Base-by-base conservation (phyloP, 2,113 vertebrate genomes). In the Plotosus lineatus region DNA sequence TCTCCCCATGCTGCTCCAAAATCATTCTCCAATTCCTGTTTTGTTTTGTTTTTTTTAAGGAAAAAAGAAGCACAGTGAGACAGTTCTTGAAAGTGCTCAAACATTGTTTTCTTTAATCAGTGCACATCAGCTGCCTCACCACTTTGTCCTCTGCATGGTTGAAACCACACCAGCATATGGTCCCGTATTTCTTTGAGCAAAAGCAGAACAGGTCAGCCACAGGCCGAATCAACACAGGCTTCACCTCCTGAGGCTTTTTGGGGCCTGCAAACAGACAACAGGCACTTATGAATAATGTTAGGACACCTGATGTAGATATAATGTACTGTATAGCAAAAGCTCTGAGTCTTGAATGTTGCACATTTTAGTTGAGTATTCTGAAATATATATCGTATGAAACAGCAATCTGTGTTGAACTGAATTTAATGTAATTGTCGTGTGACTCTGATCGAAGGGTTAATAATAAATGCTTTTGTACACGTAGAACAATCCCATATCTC, bases 171-270 rank as follows among this genome's bases (percentile, higher is more conserved):
- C 91, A 92, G 23, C 93, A 94, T 42, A 89, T 58, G 23, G 74
- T 81, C 88, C 90, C 93, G 78, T 89, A 94, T 73, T 90, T 91
- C 42, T 92, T 21, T 3, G 92, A 95, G 90, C 94, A 96, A 87
- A 94, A 95, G 82, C 93, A 95, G 82, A 93, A 92, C 11, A 90
- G 56, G 65, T 95, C 90, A 81, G 93, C 92, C 38, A 95, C 77
- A 0, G 94, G 93, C 21, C 91, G 91, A 81, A 95, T 92, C 81
- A 95, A 80, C n/a, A 84, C 60, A 0, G 95, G 93, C 10, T 91
- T 90, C 78, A 96, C 82, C 23, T 94, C 87, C 69, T 92, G 80
- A 50, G 90, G 92, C 55, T 86, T 92, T 12, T 33, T 88, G 1
- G 42, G 86, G 60, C 95, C 95, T 96, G 65, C 5, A 72, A 5